phyloP scores from a whole-genome alignment of 2,888 invertebrate species.

The Thysanoteuthis rhombus region DNA sequence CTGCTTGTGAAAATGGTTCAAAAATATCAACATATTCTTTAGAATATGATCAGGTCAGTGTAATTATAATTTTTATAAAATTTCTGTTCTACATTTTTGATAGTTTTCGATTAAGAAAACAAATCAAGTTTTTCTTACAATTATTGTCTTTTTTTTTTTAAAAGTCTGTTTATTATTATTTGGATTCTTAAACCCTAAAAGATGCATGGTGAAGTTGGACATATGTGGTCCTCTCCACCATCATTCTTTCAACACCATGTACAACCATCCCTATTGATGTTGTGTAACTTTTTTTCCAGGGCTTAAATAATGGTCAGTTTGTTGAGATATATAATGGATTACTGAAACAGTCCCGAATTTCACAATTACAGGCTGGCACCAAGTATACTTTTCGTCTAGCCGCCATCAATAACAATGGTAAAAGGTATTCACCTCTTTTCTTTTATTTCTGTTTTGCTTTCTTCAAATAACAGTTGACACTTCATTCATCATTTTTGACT shows the following conservation, averaged over 20 bases:
- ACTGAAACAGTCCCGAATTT: slow-evolving; percentile 80
- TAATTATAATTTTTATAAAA: not conserved
- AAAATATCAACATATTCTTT: slow-evolving; percentile 80
- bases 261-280: slow-evolving; percentile 19
- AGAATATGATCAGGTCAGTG: slow-evolving; percentile 73
- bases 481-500: not conserved
- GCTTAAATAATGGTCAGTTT: slow-evolving; percentile 73
- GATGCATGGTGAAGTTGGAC: too few species aligned
- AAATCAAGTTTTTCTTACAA: too few species aligned
- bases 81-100: not conserved
- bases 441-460: not conserved
- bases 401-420: slow-evolving; percentile 84
- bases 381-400: slow-evolving; percentile 84
- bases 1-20: slow-evolving; percentile 83
- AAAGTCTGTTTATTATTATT: too few species aligned
- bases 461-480: not conserved
- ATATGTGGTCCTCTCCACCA: too few species aligned
- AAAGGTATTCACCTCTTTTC: slow-evolving; percentile 67
- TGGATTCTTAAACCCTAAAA: too few species aligned
- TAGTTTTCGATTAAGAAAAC: not conserved
- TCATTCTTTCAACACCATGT: too few species aligned
- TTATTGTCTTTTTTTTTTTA: too few species aligned
- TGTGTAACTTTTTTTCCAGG: slow-evolving; percentile 42
- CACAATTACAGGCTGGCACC: slow-evolving; percentile 82
- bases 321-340: slow-evolving; percentile 79